Percentiles rank a stretch among this genome's conserved stretches.
These are phyloP conservation scores for Malthinus seriepunctatus DNA, from an alignment of 2,888 invertebrate species.

Conservation along the genomic window DNA sequence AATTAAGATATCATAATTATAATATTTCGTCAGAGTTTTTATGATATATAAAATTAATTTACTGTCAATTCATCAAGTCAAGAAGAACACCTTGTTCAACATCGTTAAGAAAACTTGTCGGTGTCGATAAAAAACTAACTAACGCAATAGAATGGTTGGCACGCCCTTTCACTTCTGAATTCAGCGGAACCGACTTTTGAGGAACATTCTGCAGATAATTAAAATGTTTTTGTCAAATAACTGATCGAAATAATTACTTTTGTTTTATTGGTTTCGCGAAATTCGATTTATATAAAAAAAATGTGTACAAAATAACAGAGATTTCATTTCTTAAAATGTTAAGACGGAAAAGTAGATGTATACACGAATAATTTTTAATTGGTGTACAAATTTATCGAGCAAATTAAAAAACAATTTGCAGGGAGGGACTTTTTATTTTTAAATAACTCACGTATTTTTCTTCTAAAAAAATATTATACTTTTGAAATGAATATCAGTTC, in stretches of 20 bases:
- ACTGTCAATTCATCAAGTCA: constrained; percentile 15
- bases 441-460: no score
- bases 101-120: constrained; percentile 12
- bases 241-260: constrained; percentile 24
- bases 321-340: constrained; percentile 5
- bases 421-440: no score
- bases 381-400: no score
- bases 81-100: constrained; percentile 9
- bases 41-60: constrained; percentile 7
- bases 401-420: no score
- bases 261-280: constrained; percentile 24
- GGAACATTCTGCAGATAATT: constrained; percentile 31
- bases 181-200: constrained; percentile 36
- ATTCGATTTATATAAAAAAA: constrained; percentile 18
- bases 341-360: no score
- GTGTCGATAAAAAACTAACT: constrained; percentile 28
- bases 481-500: no score
- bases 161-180: constrained; percentile 36
- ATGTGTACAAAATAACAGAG: constrained; percentile 13
- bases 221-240: constrained; percentile 26
- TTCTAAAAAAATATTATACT: no score
- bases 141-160: constrained; percentile 37
- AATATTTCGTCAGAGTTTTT: neutral
- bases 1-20: neutral
- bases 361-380: no score